Percentiles rank a stretch among this genome's conserved stretches.
Evolutionary conservation across 92 coral and sea anemone species (phyloP).

Genomic region (Actinernus sp.): DNA sequence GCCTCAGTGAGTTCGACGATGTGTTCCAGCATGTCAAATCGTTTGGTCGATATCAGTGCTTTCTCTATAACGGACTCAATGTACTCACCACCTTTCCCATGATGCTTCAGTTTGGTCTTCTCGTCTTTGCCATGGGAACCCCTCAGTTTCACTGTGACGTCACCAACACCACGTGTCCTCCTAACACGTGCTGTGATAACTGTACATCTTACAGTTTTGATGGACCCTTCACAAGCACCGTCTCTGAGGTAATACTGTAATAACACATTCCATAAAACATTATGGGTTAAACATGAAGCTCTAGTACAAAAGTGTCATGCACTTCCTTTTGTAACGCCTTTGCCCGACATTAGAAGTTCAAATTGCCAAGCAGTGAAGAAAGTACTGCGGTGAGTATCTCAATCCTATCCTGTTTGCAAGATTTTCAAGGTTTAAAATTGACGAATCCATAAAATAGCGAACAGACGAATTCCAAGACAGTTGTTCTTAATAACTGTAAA

Average conservation of each 20-base stretch:
- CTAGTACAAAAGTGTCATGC: no score
- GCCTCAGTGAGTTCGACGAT: slow-evolving; percentile 40
- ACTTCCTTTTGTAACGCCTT: no score
- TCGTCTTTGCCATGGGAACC: slow-evolving; percentile 54
- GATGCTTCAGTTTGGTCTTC: slow-evolving; percentile 35
- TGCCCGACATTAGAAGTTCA: no score
- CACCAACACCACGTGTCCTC: slow-evolving; percentile 17
- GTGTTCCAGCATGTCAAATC: slow-evolving; percentile 38
- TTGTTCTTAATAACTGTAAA: no score
- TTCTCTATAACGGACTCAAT: slow-evolving; percentile 29
- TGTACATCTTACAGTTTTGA: slow-evolving; percentile 30
- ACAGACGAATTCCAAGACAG: no score
- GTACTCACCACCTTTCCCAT: slow-evolving; percentile 33
- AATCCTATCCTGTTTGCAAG: no score
- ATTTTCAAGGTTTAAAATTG: no score
- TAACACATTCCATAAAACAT: no score
- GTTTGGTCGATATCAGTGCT: slow-evolving; percentile 45
- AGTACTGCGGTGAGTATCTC: no score
- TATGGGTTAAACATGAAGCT: no score
- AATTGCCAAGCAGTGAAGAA: no score
- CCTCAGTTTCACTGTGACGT: slow-evolving; percentile 52
- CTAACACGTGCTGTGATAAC: slow-evolving; percentile 18
- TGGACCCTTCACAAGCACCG: slow-evolving; percentile 34
- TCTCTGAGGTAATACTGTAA: slow-evolving; percentile 27
- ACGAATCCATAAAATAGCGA: no score